phyloP scores from a whole-genome alignment of 2,797 vertebrate genomes.

The Aphelocoma californica region DNA sequence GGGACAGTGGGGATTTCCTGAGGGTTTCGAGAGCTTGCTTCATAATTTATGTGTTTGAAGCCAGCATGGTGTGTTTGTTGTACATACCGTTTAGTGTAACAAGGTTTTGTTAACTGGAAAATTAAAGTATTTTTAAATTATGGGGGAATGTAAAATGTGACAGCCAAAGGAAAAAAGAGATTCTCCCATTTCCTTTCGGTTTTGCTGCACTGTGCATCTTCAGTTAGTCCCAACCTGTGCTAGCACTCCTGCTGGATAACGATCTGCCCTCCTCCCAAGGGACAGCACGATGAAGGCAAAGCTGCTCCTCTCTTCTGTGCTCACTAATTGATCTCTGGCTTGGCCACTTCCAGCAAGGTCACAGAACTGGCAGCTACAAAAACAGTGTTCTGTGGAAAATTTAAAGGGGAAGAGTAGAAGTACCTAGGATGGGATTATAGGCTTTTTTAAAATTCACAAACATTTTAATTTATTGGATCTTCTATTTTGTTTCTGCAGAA shows the following conservation, averaged over 20 bases:
- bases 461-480: not conserved
- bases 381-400: not conserved
- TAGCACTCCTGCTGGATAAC: slow-evolving; percentile 20
- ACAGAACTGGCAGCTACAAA: slow-evolving; percentile 14
- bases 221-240: not conserved
- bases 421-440: not conserved
- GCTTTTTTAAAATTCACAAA: not conserved
- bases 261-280: slow-evolving; percentile 30
- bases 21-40: not conserved
- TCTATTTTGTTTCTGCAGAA: not conserved
- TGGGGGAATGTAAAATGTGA: not conserved
- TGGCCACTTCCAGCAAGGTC: slow-evolving; percentile 70
- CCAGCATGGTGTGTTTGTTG: not conserved
- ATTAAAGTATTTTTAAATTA: not conserved
- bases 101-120: not conserved
- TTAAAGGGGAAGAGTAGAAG: slow-evolving; percentile 40
- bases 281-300: not conserved
- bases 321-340: slow-evolving; percentile 70
- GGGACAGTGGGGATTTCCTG: not conserved
- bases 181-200: not conserved
- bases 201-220: not conserved
- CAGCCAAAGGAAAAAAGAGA: not conserved
- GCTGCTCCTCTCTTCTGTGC: slow-evolving; percentile 27
- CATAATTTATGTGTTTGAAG: not conserved
- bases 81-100: not conserved